Conservation (phyloP, 1,140 invertebrate species). For the Brachionus plicatilis region DNA sequence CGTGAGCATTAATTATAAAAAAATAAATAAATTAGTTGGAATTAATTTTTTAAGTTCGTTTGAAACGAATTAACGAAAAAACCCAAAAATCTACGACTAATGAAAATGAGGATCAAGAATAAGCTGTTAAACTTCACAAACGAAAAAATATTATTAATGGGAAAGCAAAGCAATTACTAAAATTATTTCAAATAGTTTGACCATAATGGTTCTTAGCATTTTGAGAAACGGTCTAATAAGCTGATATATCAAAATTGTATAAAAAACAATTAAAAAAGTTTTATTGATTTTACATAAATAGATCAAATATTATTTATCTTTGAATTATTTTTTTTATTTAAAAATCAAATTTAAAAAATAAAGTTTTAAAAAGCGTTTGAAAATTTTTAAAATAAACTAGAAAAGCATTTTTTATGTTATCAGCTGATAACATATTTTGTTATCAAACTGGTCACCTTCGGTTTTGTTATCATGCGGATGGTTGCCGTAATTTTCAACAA, state of each 20-base stretch:
- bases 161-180: background rate
- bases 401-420: no score
- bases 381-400: background rate
- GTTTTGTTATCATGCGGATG: no score
- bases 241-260: background rate
- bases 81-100: background rate
- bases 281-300: background rate
- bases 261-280: background rate
- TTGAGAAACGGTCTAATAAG: background rate
- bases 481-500: no score
- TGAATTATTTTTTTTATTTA: background rate
- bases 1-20: conserved; percentile 42
- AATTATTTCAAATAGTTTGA: background rate
- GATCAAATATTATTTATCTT: background rate
- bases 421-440: no score
- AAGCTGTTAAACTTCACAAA: background rate
- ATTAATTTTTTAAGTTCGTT: background rate
- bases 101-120: background rate
- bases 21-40: background rate
- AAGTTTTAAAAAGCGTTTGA: background rate
- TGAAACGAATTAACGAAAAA: conserved; percentile 18
- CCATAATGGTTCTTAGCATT: background rate
- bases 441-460: no score
- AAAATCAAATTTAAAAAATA: background rate
- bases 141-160: background rate